Evolutionary conservation across 2,113 vertebrate species (phyloP).

Genomic region (Sylvietta virens): DNA sequence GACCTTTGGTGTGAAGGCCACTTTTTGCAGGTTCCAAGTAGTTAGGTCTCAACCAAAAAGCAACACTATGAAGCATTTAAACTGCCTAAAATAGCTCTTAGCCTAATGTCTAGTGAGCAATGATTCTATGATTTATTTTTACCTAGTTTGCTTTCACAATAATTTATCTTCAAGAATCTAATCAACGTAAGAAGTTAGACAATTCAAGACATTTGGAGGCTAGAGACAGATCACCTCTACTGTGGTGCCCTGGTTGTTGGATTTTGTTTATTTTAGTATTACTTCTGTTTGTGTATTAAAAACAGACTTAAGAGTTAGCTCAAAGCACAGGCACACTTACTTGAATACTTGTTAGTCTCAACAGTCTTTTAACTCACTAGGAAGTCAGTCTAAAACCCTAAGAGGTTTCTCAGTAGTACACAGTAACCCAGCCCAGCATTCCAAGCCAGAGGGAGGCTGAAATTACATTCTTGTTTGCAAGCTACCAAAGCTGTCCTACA

Average conservation of each 20-base stretch:
- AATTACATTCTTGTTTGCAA: not conserved
- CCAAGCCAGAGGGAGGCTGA: not conserved
- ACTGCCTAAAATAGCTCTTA: conserved; percentile 3
- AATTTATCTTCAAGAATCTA: not conserved
- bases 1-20: conserved; percentile 35
- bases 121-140: not conserved
- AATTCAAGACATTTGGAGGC: not conserved
- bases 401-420: conserved; percentile 11
- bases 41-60: not conserved
- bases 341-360: conserved; percentile 8
- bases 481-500: not conserved
- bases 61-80: not conserved
- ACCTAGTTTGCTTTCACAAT: not conserved
- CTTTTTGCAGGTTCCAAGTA: not conserved
- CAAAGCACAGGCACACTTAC: conserved; percentile 23
- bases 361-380: not conserved
- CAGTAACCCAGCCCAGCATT: not conserved
- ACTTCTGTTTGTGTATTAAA: not conserved
- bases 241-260: not conserved
- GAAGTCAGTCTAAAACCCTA: not conserved
- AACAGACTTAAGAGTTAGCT: not conserved
- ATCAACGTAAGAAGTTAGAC: not conserved
- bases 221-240: not conserved
- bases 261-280: not conserved
- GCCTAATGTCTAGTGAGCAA: not conserved